Percentiles rank a stretch among this genome's conserved stretches.
Evolutionary conservation across 2,888 invertebrate genomes (phyloP).

Genomic region (Epinotia ramella): DNA sequence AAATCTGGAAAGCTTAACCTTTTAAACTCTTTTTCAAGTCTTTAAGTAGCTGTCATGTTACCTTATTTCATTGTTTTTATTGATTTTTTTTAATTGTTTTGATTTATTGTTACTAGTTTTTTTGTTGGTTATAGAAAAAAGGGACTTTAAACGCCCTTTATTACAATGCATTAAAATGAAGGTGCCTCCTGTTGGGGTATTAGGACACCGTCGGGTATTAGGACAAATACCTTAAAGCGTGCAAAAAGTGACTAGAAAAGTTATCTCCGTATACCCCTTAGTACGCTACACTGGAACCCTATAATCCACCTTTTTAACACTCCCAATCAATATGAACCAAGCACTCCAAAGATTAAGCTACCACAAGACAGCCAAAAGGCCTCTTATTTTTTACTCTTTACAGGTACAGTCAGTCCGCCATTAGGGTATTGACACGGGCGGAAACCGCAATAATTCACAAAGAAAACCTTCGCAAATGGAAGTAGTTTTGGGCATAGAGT

Average conservation of each 20-base stretch:
- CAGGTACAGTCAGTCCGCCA: constrained; percentile 69
- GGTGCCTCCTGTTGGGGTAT: too few relatives aligned
- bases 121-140: not conserved
- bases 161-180: too few relatives aligned
- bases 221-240: not conserved
- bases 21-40: constrained; percentile 13
- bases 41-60: constrained; percentile 21
- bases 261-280: too few relatives aligned
- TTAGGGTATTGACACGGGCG: constrained; percentile 79
- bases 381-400: constrained; percentile 62
- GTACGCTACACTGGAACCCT: not conserved
- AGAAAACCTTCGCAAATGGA: constrained; percentile 73
- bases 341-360: constrained; percentile 16
- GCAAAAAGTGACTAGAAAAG: not conserved
- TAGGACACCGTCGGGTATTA: too few relatives aligned
- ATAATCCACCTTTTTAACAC: not conserved
- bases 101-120: not conserved
- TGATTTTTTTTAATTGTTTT: not conserved
- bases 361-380: constrained; percentile 31
- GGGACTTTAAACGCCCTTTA: too few relatives aligned
- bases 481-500: constrained; percentile 65
- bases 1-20: constrained; percentile 21
- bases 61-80: constrained; percentile 17
- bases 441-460: constrained; percentile 82
- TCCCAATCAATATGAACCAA: constrained; percentile 8